These are phyloP conservation scores for Callaeas wilsoni DNA, from an alignment of 2,113 vertebrate genomes.

Conservation along the genomic window DNA sequence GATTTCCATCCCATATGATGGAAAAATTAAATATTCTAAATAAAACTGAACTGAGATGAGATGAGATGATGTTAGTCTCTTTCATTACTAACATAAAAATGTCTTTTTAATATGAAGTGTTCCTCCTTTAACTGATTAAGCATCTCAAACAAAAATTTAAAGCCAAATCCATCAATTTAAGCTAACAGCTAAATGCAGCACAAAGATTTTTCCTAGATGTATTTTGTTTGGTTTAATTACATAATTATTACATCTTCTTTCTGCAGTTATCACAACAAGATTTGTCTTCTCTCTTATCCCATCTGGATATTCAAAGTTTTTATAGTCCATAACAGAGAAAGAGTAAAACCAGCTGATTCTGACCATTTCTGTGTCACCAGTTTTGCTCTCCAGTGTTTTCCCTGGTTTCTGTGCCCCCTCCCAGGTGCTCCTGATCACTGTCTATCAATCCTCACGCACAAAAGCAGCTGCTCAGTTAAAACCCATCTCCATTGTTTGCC, in stretches of 20 bases:
- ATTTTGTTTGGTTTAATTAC: background rate
- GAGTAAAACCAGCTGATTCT: background rate
- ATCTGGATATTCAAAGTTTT: background rate
- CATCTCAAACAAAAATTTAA: background rate
- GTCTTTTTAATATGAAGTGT: background rate
- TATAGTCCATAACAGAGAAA: rapidly evolving
- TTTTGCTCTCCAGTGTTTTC: background rate
- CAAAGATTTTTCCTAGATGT: background rate
- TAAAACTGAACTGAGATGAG: background rate
- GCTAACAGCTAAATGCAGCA: background rate
- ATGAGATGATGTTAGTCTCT: background rate
- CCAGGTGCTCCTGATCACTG: background rate
- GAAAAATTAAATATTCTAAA: background rate
- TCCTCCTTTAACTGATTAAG: background rate
- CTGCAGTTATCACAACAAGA: background rate
- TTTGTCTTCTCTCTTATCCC: background rate
- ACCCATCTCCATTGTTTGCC: background rate
- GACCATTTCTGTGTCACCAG: background rate
- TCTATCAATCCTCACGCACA: background rate
- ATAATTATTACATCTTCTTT: background rate
- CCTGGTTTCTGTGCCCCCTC: background rate
- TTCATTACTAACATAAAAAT: background rate
- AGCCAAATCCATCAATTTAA: background rate
- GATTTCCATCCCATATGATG: background rate
- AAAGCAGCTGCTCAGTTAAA: background rate